Percentiles rank a stretch among this genome's conserved stretches.
Conservation (phyloP, 2,797 vertebrate species). For the Girardinus metallicus region DNA sequence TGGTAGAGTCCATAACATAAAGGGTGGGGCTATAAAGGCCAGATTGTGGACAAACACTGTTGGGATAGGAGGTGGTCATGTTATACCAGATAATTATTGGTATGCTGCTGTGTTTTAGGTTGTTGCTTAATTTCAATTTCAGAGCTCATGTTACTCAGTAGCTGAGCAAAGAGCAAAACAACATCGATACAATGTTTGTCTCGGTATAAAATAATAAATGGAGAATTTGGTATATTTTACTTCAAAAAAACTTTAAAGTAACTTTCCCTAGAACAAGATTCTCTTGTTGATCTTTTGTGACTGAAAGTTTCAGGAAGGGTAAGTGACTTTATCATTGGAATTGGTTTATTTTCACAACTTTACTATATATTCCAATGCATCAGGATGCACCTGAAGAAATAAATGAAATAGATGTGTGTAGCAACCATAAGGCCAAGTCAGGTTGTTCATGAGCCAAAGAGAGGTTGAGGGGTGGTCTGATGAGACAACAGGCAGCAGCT, state of each 20-base stretch:
- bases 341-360: neutral
- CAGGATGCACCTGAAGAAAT: constrained; percentile 15
- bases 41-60: neutral
- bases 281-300: neutral
- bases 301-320: neutral
- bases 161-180: constrained; percentile 7
- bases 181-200: constrained; percentile 31
- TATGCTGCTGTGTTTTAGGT: too few relatives aligned
- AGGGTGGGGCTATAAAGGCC: too few relatives aligned
- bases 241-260: constrained; percentile 52
- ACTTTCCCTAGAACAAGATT: constrained; percentile 4
- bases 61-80: neutral
- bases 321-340: neutral
- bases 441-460: constrained; percentile 43
- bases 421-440: constrained; percentile 20
- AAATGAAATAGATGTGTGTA: constrained; percentile 51
- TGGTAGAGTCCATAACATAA: neutral
- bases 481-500: constrained; percentile 71
- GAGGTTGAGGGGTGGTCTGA: constrained; percentile 67
- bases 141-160: neutral
- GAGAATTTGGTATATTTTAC: constrained; percentile 50
- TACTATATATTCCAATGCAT: constrained; percentile 9
- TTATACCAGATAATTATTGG: neutral
- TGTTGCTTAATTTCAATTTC: constrained; percentile 6
- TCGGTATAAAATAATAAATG: constrained; percentile 26